Conservation (phyloP, 2,888 invertebrate species). For the Epistrophe eligans region DNA sequence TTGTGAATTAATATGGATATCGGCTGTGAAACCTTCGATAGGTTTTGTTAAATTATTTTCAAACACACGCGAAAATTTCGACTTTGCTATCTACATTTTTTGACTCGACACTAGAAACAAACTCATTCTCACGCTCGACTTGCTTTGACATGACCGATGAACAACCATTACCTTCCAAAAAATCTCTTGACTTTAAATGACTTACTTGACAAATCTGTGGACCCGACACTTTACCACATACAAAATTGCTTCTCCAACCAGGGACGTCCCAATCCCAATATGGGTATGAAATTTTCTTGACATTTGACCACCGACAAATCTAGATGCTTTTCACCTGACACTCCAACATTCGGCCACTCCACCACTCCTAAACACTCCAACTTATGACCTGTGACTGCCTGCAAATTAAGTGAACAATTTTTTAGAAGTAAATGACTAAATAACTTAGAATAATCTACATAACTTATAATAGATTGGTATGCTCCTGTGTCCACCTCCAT, state of each 20-base stretch:
- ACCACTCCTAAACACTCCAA: conserved; percentile 11
- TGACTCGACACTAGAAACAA: neutral
- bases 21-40: conserved; percentile 15
- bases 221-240: neutral
- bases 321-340: neutral
- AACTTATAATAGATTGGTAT: conserved; percentile 32
- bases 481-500: conserved; percentile 29
- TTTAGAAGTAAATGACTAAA: conserved; percentile 10
- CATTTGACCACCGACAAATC: conserved; percentile 7
- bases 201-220: neutral
- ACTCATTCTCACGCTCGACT: neutral
- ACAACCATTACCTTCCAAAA: neutral
- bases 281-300: conserved; percentile 14
- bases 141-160: neutral
- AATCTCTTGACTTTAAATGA: neutral
- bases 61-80: conserved; percentile 13
- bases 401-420: conserved; percentile 21
- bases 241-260: conserved; percentile 9
- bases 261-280: conserved; percentile 26
- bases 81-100: neutral
- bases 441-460: conserved; percentile 40
- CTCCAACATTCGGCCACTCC: conserved; percentile 37
- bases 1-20: conserved; percentile 26
- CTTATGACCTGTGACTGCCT: conserved; percentile 34
- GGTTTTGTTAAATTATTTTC: conserved; percentile 30